Evolutionary conservation across 2,797 vertebrate species (phyloP), one percentile per base, ranked within the genome.

Genomic region (Phrynocephalus guinanensis): DNA sequence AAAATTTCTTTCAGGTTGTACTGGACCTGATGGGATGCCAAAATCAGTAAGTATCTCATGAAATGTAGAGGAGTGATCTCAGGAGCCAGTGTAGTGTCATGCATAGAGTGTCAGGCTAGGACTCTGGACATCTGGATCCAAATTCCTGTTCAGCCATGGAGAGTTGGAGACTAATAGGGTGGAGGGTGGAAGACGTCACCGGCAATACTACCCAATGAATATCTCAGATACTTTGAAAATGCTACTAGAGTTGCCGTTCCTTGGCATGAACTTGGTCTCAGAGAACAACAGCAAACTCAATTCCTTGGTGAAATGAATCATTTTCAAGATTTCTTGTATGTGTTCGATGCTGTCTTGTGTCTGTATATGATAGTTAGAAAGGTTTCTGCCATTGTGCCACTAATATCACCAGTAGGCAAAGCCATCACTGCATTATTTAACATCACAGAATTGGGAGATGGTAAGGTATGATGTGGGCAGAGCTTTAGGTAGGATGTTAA

Each of bases 1-100:
- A 4, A 26, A 33, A 63, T 80, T 79, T 84, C 48, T 91, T 70
- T 83, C 82, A 95, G 91, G 28, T 79, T 97, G 97, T 60, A 91
- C 79, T 24, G 97, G 96, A 28, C 86, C 93, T 90, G 92, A 91
- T 0, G 96, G 97, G 82, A 82, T 93, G 73, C 87, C 91, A 3
- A 93, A 94, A 91, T 1, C 2, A 90, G 97, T 97, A 67, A 94
- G 95, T 87, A 86, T 3, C 84, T 87, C 86, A 70, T 87, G 33
- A 72, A 86, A 9, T 38, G 76, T 71, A 87, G 28, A 84, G 0
- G 79, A 82, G 22, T 52, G 18, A 91, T 73, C 28, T 10, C 28
- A 90, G 33, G 16, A 30, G 80, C 13, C 60, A 63, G 60, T 20
- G 60, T 63, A 63, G 16, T 63, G 60, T 63, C 16, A 18, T 16